Base-by-base conservation (phyloP, 1,140 invertebrate species). In the Pogonus chalceus region DNA sequence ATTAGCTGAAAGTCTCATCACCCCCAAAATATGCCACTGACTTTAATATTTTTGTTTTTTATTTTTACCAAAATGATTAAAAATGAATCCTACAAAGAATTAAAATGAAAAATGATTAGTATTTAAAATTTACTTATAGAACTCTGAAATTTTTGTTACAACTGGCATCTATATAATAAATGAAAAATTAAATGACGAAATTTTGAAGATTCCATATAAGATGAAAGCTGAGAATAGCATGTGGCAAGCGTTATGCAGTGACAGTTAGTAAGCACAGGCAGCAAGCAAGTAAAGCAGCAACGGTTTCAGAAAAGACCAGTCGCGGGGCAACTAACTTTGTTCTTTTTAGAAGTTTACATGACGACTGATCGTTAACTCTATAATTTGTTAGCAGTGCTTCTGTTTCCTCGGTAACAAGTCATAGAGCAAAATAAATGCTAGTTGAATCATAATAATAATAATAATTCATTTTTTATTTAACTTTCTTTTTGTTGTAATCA, bases 261-360 rank as follows among this genome's bases (percentile, higher is more conserved):
- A 60, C 18, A 20, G 55, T 50, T 55, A 46, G 53, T 23, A 65
- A 61, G 59, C 57, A 16, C 20, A 56, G 61, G 64, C 62, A 69
- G 59, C 47, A 67, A 63, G 61, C 61, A 61, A 62, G 61, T 57
- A 58, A 35, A 64, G 60, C 58, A 65, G 59, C 37, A 67, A 70
- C 62, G 67, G 76, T 79, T 79, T 79, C 77, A 79, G 77, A 79
- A 80, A 79, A 79, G 77, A 79, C 76, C 77, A 77, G 76, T 77
- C 74, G 72, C 69, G 72, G 72, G 74, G 74, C 76, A 77, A 77
- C 75, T 76, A 76, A 77, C 73, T 68, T 66, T 59, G 24, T 55
- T 55, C 12, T 22, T 52, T 56, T 18, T 9, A 43, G 9, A 43
- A 43, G 37, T 43, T 7, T 43, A 43, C 26, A 12, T 43, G 37